Base-by-base conservation (phyloP, 2,797 vertebrate species). In the Euthynnus affinis region DNA sequence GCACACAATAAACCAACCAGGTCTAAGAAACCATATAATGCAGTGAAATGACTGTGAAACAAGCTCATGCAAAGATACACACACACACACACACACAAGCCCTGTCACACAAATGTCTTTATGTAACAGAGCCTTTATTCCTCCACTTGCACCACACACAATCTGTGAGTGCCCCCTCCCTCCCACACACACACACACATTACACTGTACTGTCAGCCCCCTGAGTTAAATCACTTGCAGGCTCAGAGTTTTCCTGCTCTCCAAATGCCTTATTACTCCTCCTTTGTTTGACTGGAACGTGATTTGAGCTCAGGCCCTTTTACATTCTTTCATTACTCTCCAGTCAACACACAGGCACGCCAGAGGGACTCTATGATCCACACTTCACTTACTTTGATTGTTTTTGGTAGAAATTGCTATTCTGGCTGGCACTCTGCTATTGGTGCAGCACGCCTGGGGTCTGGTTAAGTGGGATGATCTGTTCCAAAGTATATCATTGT, bases 151-250 rank as follows among this genome's bases (percentile, higher is more conserved):
- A 9, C 37, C 34, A 9, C 68, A 73, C 73, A 62, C 70, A 59
- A 25, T 42, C 67, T 37, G 49, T 22, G 53, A 71, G 53, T 27
- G 61, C 46, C 6, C 56, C 20, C 3, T 18, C 74, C 62, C 27
- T 29, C 27, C 61, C 62, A 69, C 58, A 56, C 57, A 13, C 22
- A 51, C 63, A 56, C 71, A 27, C 44, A 53, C 58, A 37, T 37
- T 37, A 51, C 56, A 18, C 64, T 44, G 40, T 32, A 67, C 55
- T 59, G 76, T 76, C 67, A 74, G 63, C 51, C 67, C 57, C 18
- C 62, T 62, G 75, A 79, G 81, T 86, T 83, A 89, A 90, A 93
- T 91, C 83, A 90, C 86, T 87, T 84, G 76, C 91, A 91, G 86
- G 59, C 83, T 87, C 40, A 20, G 76, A 66, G 59, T 82, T 83